These are phyloP conservation scores for Chrysemys picta DNA, from an alignment of 2,113 vertebrate species.

Conservation along the genomic window DNA sequence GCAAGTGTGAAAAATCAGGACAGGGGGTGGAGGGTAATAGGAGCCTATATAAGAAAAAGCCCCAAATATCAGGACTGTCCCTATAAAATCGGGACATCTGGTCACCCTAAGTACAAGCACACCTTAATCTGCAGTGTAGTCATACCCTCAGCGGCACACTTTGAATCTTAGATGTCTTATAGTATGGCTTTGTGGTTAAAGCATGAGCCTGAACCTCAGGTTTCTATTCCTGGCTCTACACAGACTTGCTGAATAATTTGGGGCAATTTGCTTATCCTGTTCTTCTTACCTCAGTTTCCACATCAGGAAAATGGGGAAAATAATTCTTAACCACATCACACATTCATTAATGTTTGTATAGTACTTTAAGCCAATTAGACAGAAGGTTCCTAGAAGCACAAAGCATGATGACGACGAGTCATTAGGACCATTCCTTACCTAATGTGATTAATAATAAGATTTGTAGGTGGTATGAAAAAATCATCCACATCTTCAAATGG, in stretches of 20 bases:
- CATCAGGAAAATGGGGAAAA: not conserved
- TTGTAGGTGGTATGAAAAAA: constrained; percentile 95
- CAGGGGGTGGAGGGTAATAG: too few relatives aligned
- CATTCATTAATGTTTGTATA: not conserved
- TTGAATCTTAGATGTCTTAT: not conserved
- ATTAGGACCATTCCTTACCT: constrained; percentile 81
- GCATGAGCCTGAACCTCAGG: not conserved
- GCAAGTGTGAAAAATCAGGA: too few relatives aligned
- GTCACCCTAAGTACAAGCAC: not conserved
- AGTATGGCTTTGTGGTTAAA: not conserved
- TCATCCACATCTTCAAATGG: constrained; percentile 89
- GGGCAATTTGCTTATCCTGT: not conserved
- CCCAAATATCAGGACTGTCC: too few relatives aligned
- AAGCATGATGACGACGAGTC: not conserved
- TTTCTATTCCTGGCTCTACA: not conserved
- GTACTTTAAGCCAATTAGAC: not conserved
- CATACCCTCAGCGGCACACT: not conserved
- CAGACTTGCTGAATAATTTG: not conserved
- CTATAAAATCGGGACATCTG: too few relatives aligned
- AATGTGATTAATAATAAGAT: constrained; percentile 97
- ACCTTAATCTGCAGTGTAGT: not conserved
- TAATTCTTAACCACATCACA: not conserved
- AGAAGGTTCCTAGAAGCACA: not conserved
- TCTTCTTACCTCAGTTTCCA: not conserved
- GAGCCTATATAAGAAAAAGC: too few relatives aligned